Base-by-base conservation (phyloP, 2,113 vertebrate species). In the Upupa epops region DNA sequence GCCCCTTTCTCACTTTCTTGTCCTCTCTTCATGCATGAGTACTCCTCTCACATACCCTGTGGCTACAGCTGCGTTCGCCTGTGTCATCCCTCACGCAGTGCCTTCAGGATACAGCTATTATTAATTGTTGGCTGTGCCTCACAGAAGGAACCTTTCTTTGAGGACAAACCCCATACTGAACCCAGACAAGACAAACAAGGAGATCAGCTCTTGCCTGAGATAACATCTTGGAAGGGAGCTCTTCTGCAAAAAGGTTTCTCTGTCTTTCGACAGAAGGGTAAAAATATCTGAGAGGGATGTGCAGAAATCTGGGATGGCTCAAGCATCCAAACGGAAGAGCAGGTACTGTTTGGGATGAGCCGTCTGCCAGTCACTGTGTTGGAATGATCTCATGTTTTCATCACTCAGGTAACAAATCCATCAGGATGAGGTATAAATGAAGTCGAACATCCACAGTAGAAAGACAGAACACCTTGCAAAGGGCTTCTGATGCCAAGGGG, bases 121-220 rank as follows among this genome's bases (percentile, higher is more conserved):
- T 79, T 74, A 77, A 90, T 88, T 93, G 78, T 79, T 92, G 84
- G 49, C 63, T 26, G 6, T 6, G 42, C 29, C 59, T 70, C 2
- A 2, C 24, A 93, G 86, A 96, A 95, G 87, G 75, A 92, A 55
- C 68, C 52, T 36, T 94, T 96, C 84, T 92, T 92, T 54, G 56
- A 89, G 83, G 63, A 79, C 55, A 92, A 90, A 60, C 8, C 17
- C 42, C 19, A 2, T 40, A 48, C 51, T 71, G 71, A 83, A 72
- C 21, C 34, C 14, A 0, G 34, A 59, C 22, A 66, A 92, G 86
- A 86, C 32, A 83, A 87, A 93, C 2, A 1, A 86, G 32, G 51
- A 63, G n/a, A 69, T 32, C 80, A 76, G 2, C 48, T 88, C 24
- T 34, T 91, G 22, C 46, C 52, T 28, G 17, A 70, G 24, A 25